Percentiles rank a stretch among this genome's conserved stretches.
phyloP scores from a whole-genome alignment of 2,797 vertebrate genomes.

The Gouania willdenowi region DNA sequence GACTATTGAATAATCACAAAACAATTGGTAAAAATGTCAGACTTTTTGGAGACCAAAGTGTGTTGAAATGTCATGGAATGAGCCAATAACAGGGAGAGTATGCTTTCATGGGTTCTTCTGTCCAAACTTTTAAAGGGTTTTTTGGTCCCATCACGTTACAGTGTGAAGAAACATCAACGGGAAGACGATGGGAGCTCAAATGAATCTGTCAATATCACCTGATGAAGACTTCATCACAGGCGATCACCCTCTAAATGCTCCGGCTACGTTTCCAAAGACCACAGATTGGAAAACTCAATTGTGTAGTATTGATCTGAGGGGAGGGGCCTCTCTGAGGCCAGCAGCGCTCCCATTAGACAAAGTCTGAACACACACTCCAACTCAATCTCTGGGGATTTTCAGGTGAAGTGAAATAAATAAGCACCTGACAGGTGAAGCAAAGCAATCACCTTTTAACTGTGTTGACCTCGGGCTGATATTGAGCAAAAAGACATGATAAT shows the following conservation, averaged over 20 bases:
- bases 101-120: not conserved
- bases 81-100: conserved; percentile 19
- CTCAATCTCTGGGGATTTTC: conserved; percentile 62
- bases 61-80: too few relatives aligned
- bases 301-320: conserved; percentile 73
- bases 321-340: conserved; percentile 29
- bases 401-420: conserved; percentile 62
- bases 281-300: conserved; percentile 78
- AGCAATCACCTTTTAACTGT: conserved; percentile 66
- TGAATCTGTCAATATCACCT: conserved; percentile 77
- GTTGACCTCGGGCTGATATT: conserved; percentile 71
- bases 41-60: too few relatives aligned
- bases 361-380: conserved; percentile 68
- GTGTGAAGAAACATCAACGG: conserved; percentile 37
- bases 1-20: too few relatives aligned
- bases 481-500: conserved; percentile 28
- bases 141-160: conserved; percentile 68
- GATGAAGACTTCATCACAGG: conserved; percentile 79
- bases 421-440: conserved; percentile 40
- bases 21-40: too few relatives aligned
- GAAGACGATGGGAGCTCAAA: conserved; percentile 58
- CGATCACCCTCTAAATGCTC: conserved; percentile 73
- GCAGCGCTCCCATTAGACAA: conserved; percentile 73
- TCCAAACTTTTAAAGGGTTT: conserved; percentile 61
- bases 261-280: conserved; percentile 60